Base-by-base conservation (phyloP, 2,888 invertebrate genomes). In the Endotricha flammealis region DNA sequence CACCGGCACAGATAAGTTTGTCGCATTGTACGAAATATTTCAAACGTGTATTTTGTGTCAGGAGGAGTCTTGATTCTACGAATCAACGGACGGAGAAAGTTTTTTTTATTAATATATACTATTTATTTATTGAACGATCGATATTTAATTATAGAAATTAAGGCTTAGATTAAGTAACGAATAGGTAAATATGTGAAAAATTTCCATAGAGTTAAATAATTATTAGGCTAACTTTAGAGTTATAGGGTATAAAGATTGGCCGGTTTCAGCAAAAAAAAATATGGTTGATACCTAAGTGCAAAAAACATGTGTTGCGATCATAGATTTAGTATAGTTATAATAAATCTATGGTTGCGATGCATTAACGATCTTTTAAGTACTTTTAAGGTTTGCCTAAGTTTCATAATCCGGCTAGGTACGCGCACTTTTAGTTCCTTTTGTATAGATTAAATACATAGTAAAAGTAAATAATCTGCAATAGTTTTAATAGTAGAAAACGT, bases 351-450 rank as follows among this genome's bases (percentile, higher is more conserved):
- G n/a, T n/a, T n/a, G n/a, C n/a, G n/a, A n/a, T 37, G 36, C 30
- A 44, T 41, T 48, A 51, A 52, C 48, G 41, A 43, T 53, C 32
- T 49, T 55, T 57, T 59, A 59, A 47, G 49, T 69, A 69, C 59
- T 55, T 64, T 41, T 67, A 71, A 68, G 65, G 39, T 61, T 64
- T 62, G 61, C 46, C 41, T 64, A 63, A 61, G 57, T 64, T 54
- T 56, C 53, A 49, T 57, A 62, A 67, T 68, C 71, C 69, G 72
- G 65, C 57, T 73, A 71, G 70, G 74, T 70, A 69, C 61, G 67
- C 56, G 70, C 77, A 74, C 73, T 66, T 62, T 75, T 82, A 83
- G 85, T 85, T 85, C 85, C 85, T 85, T 77, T 75, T 73, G 69
- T 68, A 74, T 81, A 81, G 70, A 63, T 62, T 61, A 64, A 64